Base-by-base conservation (phyloP, 1,140 invertebrate species). In the Drosophila insularis region DNA sequence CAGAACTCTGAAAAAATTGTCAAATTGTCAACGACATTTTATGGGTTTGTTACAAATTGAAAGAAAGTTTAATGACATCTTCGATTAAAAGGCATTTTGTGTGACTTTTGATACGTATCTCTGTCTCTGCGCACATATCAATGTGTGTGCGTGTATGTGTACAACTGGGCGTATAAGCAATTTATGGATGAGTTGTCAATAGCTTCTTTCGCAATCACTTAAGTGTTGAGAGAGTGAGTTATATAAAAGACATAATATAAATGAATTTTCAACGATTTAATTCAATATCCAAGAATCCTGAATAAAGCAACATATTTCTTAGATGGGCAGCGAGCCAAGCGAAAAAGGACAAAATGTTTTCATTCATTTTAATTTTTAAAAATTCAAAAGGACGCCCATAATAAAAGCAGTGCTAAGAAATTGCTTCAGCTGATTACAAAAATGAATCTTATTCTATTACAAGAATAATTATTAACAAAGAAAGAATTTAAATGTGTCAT, bases 41-140 rank as follows among this genome's bases (percentile, higher is more conserved):
- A 72, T 37, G 40, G 35, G 66, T 75, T 68, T 56, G 60, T 75
- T 64, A 63, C 75, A 78, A 78, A 75, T 75, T 78, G 72, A 74
- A 63, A 63, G 68, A 67, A 74, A 74, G 56, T 75, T 78, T 78
- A 78, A 78, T 74, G 72, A 75, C 72, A 71, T 64, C 60, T 78
- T 78, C 75, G 75, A 78, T 78, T 78, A 78, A 78, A 68, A 64
- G 68, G 21, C 75, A 53, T 78, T 70, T 61, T 55, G 11, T 56
- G 46, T 40, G 43, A 59, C 17, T 39, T 50, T 50, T 50, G 43
- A 50, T 50, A 50, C 43, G 19, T 50, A 50, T 50, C 43, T 21
- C 43, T 21, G 17, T 50, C 17, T 50, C 43, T 21, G 1, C 2
- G 14, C 17, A n/a, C 10, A 3, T 46, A 8, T 46, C n/a, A 14